phyloP scores from a whole-genome alignment of 2,797 vertebrate species.

The Sebastes miniatus region DNA sequence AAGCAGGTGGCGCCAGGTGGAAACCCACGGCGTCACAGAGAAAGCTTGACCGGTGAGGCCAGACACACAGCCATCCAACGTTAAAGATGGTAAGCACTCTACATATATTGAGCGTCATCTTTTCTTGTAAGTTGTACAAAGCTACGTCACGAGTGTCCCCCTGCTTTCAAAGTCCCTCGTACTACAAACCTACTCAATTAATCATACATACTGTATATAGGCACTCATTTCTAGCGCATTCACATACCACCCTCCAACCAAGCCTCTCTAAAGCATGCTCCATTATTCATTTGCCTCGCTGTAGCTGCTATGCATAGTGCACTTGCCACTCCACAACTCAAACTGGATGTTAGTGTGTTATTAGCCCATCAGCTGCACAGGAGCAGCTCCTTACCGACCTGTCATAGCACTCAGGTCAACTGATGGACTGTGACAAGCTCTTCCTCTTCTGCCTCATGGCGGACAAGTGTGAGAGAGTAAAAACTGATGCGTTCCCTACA shows the following conservation, averaged over 20 bases:
- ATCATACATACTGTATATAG: slow-evolving; percentile 58
- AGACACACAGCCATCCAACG: no score
- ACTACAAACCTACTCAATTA: slow-evolving; percentile 61
- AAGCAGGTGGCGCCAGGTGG: no score
- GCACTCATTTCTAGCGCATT: slow-evolving; percentile 50
- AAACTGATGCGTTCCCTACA: slow-evolving; percentile 7
- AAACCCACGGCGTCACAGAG: no score
- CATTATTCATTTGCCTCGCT: slow-evolving; percentile 69
- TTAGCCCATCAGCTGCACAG: slow-evolving; percentile 20
- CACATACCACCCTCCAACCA: slow-evolving; percentile 42
- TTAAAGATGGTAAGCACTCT: no score
- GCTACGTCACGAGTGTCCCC: slow-evolving; percentile 24
- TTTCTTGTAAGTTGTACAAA: not conserved
- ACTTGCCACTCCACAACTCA: slow-evolving; percentile 27
- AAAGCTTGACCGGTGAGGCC: no score
- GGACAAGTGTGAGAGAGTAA: slow-evolving; percentile 14
- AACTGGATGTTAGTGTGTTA: slow-evolving; percentile 37
- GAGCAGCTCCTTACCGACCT: slow-evolving; percentile 44
- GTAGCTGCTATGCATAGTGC: slow-evolving; percentile 26
- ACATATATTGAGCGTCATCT: no score
- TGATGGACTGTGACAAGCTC: slow-evolving; percentile 31
- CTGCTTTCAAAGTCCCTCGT: slow-evolving; percentile 16
- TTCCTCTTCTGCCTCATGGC: not conserved
- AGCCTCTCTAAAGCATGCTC: slow-evolving; percentile 52
- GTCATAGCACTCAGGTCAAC: slow-evolving; percentile 41